phyloP scores from a whole-genome alignment of 2,888 invertebrate genomes.

The Synergus itoensis region DNA sequence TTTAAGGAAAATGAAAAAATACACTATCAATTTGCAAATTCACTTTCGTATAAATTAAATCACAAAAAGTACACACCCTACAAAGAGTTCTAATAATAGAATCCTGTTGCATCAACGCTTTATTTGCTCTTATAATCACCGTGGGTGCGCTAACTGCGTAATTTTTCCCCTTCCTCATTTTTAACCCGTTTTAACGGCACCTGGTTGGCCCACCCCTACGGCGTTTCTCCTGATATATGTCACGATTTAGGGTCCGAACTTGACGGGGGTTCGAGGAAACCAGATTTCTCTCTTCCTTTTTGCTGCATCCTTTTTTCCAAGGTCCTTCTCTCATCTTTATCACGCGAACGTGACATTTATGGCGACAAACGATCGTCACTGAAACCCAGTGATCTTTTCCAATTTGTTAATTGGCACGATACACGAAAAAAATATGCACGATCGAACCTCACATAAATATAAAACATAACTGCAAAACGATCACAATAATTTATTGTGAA shows the following conservation, averaged over 20 bases:
- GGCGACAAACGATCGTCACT: slow-evolving; percentile 71
- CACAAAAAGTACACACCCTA: too few relatives aligned
- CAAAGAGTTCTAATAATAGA: background rate
- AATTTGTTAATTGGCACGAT: slow-evolving; percentile 73
- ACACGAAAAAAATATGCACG: slow-evolving; percentile 26
- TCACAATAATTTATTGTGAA: background rate
- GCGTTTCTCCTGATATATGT: slow-evolving; percentile 64
- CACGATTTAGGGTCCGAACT: slow-evolving; percentile 62
- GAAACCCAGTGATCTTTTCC: slow-evolving; percentile 60
- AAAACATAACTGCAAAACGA: background rate
- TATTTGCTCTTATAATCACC: slow-evolving; percentile 20
- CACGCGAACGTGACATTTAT: slow-evolving; percentile 71
- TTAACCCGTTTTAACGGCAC: slow-evolving; percentile 61
- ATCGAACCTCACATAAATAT: background rate
- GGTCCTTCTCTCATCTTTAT: slow-evolving; percentile 65
- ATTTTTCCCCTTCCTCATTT: slow-evolving; percentile 48
- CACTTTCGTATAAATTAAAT: too few relatives aligned
- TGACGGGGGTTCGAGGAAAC: slow-evolving; percentile 59
- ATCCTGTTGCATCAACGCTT: background rate
- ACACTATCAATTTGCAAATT: too few relatives aligned
- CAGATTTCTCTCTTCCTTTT: slow-evolving; percentile 56
- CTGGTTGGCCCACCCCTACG: slow-evolving; percentile 62
- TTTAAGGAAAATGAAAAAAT: too few relatives aligned
- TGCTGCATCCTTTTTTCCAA: slow-evolving; percentile 15
- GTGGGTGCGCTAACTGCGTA: slow-evolving; percentile 54